Base-by-base conservation (phyloP, 1,140 invertebrate genomes). In the Daktulosphaira vitifoliae region DNA sequence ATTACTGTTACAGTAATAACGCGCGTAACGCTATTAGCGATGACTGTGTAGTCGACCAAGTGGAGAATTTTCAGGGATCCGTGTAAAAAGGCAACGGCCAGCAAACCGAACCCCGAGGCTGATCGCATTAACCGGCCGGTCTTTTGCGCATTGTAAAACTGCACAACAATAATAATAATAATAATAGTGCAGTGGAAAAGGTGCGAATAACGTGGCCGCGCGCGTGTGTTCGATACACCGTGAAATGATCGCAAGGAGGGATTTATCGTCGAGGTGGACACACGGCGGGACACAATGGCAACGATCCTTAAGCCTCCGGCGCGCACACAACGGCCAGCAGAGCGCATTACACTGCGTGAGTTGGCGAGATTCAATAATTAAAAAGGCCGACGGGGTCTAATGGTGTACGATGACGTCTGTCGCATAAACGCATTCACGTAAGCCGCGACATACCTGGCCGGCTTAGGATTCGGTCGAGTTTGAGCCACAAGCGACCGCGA, bases 101-200 rank as follows among this genome's bases (percentile, higher is more conserved):
- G 29, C 5, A 33, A 33, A 33, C 29, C 29, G 29, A 33, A 11
- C 29, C 53, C 53, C 37, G 53, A 18, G 38, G 53, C 37, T 16
- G 39, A 56, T 56, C 37, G 38, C 53, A 56, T 42, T 56, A 56
- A 56, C 39, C 53, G 53, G 22, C 39, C 53, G 29, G 29, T 11
- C 29, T 33, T 33, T 33, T 11, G 29, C 53, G 33, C 42, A 23
- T 56, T 42, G n/a, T 22, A n/a, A n/a, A n/a, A n/a, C n/a, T n/a
- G n/a, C n/a, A n/a, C n/a, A n/a, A n/a, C n/a, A n/a, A 15, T 42
- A 18, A 37, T 37, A 18, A 54, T 39, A 38, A 54, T 53, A 39
- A n/a, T 23, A 23, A 38, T 38, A 38, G 52, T 56, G 37, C 37
- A 33, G 6, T 23, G 26, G 39, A 38, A 56, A 56, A 56, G 53